Conservation (phyloP, 2,113 vertebrate species). For the Brachirus orientalis region DNA sequence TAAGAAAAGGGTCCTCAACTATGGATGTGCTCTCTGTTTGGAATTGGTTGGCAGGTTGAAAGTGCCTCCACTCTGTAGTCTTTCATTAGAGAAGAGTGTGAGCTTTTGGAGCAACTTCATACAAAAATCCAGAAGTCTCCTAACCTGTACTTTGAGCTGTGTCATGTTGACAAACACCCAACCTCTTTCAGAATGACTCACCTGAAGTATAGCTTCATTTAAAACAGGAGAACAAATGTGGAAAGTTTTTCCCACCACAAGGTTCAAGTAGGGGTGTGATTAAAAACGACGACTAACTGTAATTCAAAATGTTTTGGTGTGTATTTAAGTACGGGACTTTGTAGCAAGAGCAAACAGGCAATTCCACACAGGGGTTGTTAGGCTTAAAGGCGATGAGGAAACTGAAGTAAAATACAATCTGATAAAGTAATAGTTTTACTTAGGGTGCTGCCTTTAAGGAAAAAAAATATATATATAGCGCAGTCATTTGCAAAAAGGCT, state of each 20-base stretch:
- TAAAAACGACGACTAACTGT: slow-evolving; percentile 11
- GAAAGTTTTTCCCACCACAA: slow-evolving; percentile 11
- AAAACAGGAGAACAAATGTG: slow-evolving; percentile 17
- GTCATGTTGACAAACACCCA: slow-evolving; percentile 13
- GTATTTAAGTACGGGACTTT: slow-evolving; percentile 18
- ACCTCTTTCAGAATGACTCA: slow-evolving; percentile 21
- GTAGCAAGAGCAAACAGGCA: slow-evolving; percentile 17
- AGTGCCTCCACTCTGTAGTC: slow-evolving; percentile 30
- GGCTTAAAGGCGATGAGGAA: background rate
- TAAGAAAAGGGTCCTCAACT: background rate
- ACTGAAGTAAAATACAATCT: too few species aligned
- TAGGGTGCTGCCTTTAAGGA: too few species aligned
- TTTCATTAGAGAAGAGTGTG: slow-evolving; percentile 61
- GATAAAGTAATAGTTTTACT: too few species aligned
- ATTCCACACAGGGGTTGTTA: slow-evolving; percentile 14
- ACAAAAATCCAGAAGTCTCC: slow-evolving; percentile 32
- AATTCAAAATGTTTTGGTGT: background rate
- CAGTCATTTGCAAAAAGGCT: too few species aligned
- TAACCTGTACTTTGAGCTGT: slow-evolving; percentile 40
- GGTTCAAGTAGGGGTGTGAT: slow-evolving; percentile 13
- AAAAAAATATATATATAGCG: too few species aligned
- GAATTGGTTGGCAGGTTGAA: slow-evolving; percentile 43
- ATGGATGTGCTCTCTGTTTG: slow-evolving; percentile 30
- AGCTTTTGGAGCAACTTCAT: slow-evolving; percentile 62
- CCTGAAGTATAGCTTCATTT: slow-evolving; percentile 9